phyloP scores from a whole-genome alignment of 2,888 invertebrate species.

The Andrena camellia region DNA sequence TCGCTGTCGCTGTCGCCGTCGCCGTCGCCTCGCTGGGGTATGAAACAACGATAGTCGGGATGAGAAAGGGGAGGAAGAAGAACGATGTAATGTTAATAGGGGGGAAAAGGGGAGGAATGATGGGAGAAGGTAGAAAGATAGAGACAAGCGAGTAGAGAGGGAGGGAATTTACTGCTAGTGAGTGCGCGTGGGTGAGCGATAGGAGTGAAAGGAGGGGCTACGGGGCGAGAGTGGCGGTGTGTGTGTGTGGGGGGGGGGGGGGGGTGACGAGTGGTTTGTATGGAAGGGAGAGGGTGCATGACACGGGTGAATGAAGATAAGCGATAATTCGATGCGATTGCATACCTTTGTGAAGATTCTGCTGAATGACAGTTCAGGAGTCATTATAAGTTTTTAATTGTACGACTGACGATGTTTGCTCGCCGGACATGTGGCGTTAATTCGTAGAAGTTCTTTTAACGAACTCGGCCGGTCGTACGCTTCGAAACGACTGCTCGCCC shows the following conservation, averaged over 20 bases:
- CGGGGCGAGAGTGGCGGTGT: neutral
- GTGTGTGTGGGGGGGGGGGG: neutral
- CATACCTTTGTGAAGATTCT: conserved; percentile 32
- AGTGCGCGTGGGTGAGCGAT: conserved; percentile 38
- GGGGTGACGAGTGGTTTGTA: conserved; percentile 7
- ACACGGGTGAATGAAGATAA: conserved; percentile 42
- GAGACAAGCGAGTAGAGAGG: neutral
- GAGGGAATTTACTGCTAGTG: conserved; percentile 28
- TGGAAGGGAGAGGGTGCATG: conserved; percentile 26
- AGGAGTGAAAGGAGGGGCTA: neutral
- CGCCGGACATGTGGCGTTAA: neutral
- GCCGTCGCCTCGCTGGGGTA: neutral
- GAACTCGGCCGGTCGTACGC: neutral
- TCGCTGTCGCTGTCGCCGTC: neutral
- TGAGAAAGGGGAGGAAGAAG: neutral
- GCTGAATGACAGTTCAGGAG: conserved; percentile 42
- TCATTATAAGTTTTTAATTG: conserved; percentile 39
- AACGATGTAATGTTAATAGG: conserved; percentile 15
- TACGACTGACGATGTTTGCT: neutral
- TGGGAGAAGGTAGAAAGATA: neutral
- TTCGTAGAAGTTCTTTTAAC: neutral
- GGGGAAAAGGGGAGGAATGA: neutral
- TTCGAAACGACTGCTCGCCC: neutral
- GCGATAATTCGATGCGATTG: conserved; percentile 48
- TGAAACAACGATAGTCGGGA: conserved; percentile 8